Base-by-base conservation (phyloP, 2,113 vertebrate genomes). In the Turdus rufiventris region DNA sequence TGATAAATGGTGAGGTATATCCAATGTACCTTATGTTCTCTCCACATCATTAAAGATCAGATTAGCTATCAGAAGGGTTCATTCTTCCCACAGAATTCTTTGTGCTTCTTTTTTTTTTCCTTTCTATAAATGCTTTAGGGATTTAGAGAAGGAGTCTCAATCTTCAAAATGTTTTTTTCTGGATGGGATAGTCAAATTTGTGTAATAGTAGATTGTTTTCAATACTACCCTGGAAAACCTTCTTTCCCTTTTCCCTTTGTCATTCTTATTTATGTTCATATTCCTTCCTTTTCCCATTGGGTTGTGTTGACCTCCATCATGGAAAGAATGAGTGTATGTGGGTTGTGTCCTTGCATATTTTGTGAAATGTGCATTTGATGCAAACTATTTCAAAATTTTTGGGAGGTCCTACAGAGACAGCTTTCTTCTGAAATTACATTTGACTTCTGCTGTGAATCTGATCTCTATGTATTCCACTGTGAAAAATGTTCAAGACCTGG, bases 111-210 rank as follows among this genome's bases (percentile, higher is more conserved):
- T 25, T 24, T 25, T 60, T 60, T 63, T 60, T 26, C 0, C 4
- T 13, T 58, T 48, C 43, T 10, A 40, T 26, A 60, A 74, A 25
- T 6, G 56, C 15, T 34, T 15, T 2, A 57, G 17, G 28, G 12
- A 38, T 53, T 53, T 38, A 47, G 21, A 42, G 56, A 9, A 54
- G 40, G 29, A 33, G 11, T 34, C 18, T 75, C 9, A 50, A 1
- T 28, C 26, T 93, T 82, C 26, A 53, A 33, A 82, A 24, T 53
- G 4, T 8, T 38, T 75, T 78, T 70, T 67, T 40, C 18, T 53
- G 13, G 24, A 9, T 0, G 0, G 12, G 14, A 45, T 47, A 66
- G 38, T 53, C 14, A 29, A 45, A n/a, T 86, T 60, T 80, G 12
- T 61, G 8, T 57, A 57, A 57, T 43, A 50, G 8, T 50, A 50